Conservation (phyloP, 2,797 vertebrate species). For the Miichthys miiuy region DNA sequence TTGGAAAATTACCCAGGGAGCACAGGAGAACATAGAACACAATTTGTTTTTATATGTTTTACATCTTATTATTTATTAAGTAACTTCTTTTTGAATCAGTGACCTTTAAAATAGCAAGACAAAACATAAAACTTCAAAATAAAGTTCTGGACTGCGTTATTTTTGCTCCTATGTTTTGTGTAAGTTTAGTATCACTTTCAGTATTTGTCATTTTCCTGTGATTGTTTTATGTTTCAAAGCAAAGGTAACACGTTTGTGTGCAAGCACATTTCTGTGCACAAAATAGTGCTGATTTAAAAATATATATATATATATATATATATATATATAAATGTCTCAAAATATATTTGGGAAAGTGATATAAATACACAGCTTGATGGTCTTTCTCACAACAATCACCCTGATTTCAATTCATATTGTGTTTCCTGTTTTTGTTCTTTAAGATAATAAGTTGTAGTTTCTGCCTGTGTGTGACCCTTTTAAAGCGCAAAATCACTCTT, state of each 20-base stretch:
- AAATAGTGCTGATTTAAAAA: not conserved
- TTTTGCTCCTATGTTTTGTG: no score
- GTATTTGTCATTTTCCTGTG: not conserved
- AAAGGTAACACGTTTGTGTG: not conserved
- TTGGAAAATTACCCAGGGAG: slow-evolving; percentile 44
- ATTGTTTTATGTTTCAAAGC: not conserved
- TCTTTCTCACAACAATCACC: not conserved
- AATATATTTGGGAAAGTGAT: not conserved
- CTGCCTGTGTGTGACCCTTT: not conserved
- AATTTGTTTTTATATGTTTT: no score
- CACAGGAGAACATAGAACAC: no score
- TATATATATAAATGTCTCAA: not conserved
- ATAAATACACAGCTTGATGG: not conserved
- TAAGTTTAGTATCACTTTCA: not conserved
- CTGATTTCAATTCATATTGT: not conserved
- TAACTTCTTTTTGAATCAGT: not conserved
- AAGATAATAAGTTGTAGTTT: not conserved
- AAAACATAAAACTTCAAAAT: not conserved
- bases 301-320: not conserved
- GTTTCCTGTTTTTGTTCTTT: not conserved
- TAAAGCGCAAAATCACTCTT: not conserved
- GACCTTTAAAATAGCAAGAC: not conserved
- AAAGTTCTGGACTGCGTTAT: not conserved
- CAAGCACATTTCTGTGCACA: not conserved
- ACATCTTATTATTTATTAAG: no score